These are phyloP conservation scores for Scaptomyza graminum DNA, from an alignment of 1,140 invertebrate species.

Conservation along the genomic window DNA sequence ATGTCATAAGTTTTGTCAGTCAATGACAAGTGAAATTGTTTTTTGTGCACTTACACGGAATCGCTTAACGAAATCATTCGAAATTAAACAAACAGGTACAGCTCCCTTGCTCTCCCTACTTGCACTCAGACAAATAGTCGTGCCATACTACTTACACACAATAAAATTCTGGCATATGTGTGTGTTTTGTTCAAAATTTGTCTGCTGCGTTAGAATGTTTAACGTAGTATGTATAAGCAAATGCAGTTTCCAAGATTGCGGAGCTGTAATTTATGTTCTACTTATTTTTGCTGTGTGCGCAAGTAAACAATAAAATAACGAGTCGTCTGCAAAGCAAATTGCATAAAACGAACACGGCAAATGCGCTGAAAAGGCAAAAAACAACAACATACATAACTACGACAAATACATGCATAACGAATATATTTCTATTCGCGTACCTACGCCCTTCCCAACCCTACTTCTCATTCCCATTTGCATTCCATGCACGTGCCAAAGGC, in stretches of 20 bases:
- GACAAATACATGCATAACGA: not conserved
- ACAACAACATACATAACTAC: constrained; percentile 39
- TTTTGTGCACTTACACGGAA: constrained; percentile 31
- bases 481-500: constrained; percentile 67
- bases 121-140: not conserved
- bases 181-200: constrained; percentile 5
- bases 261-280: constrained; percentile 43
- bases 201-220: constrained; percentile 9
- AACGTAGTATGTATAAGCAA: constrained; percentile 15
- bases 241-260: constrained; percentile 29
- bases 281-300: constrained; percentile 44
- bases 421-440: constrained; percentile 15
- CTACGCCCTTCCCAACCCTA: too few species aligned
- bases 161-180: not conserved
- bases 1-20: constrained; percentile 50
- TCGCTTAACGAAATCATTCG: constrained; percentile 32
- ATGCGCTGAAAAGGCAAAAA: constrained; percentile 28
- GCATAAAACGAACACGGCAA: constrained; percentile 52
- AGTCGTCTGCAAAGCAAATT: constrained; percentile 76
- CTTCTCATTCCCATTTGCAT: not conserved
- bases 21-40: constrained; percentile 11
- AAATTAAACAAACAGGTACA: constrained; percentile 25
- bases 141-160: not conserved
- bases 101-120: not conserved
- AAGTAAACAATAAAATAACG: constrained; percentile 81